These are phyloP conservation scores for Alces alces DNA, from an alignment of 2,113 vertebrate genomes.

Conservation along the genomic window DNA sequence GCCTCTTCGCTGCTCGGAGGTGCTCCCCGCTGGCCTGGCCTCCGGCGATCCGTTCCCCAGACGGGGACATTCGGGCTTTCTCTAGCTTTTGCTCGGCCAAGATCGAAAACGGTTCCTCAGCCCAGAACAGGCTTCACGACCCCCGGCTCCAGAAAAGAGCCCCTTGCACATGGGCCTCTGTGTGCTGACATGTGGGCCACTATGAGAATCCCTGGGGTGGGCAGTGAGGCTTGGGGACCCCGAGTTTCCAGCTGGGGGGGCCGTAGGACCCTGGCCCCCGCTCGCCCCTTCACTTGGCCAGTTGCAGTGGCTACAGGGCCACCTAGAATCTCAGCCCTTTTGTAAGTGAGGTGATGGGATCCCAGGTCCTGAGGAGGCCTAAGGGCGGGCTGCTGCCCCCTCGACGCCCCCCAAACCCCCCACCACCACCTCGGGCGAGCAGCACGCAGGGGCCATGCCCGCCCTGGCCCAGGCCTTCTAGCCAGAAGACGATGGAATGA, in stretches of 20 bases:
- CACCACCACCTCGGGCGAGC: rapidly evolving
- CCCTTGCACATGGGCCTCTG: rapidly evolving
- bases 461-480: background rate
- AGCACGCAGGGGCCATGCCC: rapidly evolving
- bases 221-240: rapidly evolving
- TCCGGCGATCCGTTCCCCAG: rapidly evolving
- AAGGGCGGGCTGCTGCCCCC: rapidly evolving
- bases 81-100: background rate
- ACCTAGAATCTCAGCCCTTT: rapidly evolving
- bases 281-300: background rate
- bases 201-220: rapidly evolving
- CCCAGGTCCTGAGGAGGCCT: background rate
- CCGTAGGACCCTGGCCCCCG: rapidly evolving
- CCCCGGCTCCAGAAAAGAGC: background rate
- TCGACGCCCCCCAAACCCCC: rapidly evolving
- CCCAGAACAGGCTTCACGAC: background rate
- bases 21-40: rapidly evolving
- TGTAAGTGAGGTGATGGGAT: background rate
- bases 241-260: rapidly evolving
- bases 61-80: rapidly evolving
- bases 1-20: rapidly evolving
- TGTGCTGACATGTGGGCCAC: rapidly evolving
- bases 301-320: rapidly evolving
- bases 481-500: background rate
- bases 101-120: background rate